These are phyloP conservation scores for Pristis pectinata DNA, from an alignment of 2,797 vertebrate genomes.

Conservation along the genomic window DNA sequence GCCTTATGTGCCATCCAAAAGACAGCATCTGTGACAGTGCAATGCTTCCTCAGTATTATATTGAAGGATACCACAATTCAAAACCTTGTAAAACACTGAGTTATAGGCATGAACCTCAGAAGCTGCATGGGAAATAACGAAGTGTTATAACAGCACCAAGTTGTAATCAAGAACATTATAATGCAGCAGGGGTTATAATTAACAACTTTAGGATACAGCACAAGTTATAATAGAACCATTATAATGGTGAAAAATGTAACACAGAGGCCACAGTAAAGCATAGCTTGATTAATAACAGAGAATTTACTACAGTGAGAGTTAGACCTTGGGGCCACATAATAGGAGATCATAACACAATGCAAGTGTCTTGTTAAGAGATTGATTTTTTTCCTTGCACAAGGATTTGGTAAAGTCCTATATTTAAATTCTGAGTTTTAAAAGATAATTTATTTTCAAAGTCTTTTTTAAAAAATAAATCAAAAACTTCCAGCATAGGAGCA, in stretches of 20 bases:
- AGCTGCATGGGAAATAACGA: constrained; percentile 12
- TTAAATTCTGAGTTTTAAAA: background rate
- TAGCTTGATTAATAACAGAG: too few species aligned
- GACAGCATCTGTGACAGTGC: background rate
- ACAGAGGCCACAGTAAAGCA: too few species aligned
- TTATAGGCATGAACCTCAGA: background rate
- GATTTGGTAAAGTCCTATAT: background rate
- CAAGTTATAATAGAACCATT: background rate
- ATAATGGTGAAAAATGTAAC: too few species aligned
- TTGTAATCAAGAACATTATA: constrained; percentile 18
- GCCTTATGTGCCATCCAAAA: background rate
- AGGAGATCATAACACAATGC: background rate
- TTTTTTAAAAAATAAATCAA: background rate
- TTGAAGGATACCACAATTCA: background rate
- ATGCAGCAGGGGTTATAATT: background rate
- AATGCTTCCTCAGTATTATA: background rate
- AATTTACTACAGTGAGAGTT: too few species aligned
- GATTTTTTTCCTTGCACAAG: background rate
- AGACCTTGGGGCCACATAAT: background rate
- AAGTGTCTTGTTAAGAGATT: background rate
- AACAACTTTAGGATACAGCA: background rate
- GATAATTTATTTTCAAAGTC: background rate
- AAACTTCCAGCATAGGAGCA: background rate
- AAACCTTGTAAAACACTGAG: background rate
- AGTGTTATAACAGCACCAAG: background rate